Base-by-base conservation (phyloP, 2,888 invertebrate genomes). In the Xanthia icteritia region DNA sequence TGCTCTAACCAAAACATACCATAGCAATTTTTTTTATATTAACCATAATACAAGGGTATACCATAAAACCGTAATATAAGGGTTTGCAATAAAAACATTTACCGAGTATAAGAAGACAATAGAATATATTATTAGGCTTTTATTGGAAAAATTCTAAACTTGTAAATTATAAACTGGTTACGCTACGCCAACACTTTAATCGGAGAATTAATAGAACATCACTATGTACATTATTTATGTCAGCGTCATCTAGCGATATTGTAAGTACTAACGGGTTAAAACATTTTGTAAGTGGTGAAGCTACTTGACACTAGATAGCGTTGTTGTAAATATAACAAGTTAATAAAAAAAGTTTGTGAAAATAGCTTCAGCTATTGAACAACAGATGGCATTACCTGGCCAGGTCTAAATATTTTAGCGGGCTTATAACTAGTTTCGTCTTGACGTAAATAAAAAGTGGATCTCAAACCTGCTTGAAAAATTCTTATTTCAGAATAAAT, bases 231-330 rank as follows among this genome's bases (percentile, higher is more conserved):
- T 23, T 23, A 9, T 68, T 31, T 31, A 2, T 20, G 31, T 17
- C 1, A 74, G 61, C 45, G 77, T 27, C 73, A 84, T 74, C 84
- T 83, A 81, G 45, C 1, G 54, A 11, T 54, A 0, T 36, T 20
- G 1, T 0, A 0, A 27, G 13, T 56, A 76, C 5, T 68, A 58
- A 39, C 0, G 15, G 20, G 0, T 5, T 6, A 42, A 1, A 39
- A 8, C 0, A 36, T 27, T 60, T 56, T 23, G 0, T 4, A 2
- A 2, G 42, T 31, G 45, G n/a, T 79, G 39, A 11, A 5, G 31
- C 89, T 89, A 90, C 75, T 92, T 76, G 36, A 45, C 75, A 71
- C 78, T 74, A 93, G 93, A 90, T 90, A 87, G n/a, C 13, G 39
- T 2, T 58, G 39, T 58, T n/a, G 13, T 39, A 68, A n/a, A 68